phyloP scores from a whole-genome alignment of 2,797 vertebrate genomes.

The Tolypeutes matacus region DNA sequence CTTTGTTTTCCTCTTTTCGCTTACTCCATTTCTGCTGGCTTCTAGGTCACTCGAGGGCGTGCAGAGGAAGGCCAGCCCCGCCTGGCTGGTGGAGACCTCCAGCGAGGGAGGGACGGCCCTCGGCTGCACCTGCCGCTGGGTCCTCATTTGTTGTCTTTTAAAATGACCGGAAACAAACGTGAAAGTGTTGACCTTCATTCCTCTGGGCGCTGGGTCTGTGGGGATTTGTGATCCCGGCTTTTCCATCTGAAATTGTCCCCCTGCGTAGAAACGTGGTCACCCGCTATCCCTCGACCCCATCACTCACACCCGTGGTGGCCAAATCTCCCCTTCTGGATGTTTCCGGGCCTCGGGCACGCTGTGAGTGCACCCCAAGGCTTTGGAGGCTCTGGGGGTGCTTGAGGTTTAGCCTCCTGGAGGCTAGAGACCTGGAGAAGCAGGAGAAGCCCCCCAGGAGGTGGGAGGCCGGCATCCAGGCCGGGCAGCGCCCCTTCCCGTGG shows the following conservation, averaged over 20 bases:
- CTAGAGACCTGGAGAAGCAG: background rate
- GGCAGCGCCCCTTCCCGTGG: no score
- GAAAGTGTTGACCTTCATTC: no score
- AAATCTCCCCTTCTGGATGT: conserved; percentile 71
- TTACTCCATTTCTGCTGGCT: no score
- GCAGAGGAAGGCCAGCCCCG: no score
- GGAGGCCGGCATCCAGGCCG: background rate
- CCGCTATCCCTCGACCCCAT: background rate
- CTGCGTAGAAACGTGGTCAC: no score
- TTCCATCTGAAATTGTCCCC: background rate
- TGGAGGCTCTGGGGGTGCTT: background rate
- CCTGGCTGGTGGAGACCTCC: no score
- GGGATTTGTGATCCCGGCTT: background rate
- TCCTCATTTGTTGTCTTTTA: no score
- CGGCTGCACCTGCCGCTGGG: no score
- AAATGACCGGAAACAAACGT: background rate
- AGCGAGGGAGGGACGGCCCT: no score
- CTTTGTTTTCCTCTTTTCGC: no score
- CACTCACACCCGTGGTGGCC: background rate
- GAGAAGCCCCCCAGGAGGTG: no score
- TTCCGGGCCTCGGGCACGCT: conserved; percentile 62
- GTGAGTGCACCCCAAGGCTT: background rate
- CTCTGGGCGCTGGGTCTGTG: background rate
- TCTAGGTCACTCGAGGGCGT: no score
- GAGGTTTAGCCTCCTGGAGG: background rate